Evolutionary conservation across 2,888 invertebrate genomes (phyloP).

Genomic region (Iselma pallidipennis): DNA sequence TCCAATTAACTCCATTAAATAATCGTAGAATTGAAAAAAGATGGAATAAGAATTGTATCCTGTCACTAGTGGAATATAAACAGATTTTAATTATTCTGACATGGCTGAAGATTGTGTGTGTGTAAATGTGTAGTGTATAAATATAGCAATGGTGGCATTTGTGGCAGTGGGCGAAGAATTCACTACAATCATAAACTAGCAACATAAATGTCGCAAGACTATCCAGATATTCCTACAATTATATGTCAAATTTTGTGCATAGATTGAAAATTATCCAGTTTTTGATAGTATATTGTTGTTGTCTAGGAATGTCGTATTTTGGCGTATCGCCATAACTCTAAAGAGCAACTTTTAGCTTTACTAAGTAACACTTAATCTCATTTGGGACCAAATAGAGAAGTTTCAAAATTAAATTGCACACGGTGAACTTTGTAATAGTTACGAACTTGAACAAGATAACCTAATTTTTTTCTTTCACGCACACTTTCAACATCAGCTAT

Average conservation of each 20-base stretch:
- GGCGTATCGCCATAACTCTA: slow-evolving; percentile 6
- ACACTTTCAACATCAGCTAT: no score
- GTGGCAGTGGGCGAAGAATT: slow-evolving; percentile 2
- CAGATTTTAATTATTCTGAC: slow-evolving; percentile 18
- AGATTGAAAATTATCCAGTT: not conserved
- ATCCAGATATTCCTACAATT: not conserved
- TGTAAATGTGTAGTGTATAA: not conserved
- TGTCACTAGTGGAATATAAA: slow-evolving; percentile 8
- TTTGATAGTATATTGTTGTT: not conserved
- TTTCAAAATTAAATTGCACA: slow-evolving; percentile 24
- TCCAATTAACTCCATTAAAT: not conserved
- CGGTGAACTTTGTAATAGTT: slow-evolving; percentile 21
- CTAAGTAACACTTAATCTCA: slow-evolving; percentile 27
- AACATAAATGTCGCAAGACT: not conserved
- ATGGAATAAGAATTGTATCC: not conserved
- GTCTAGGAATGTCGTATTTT: not conserved
- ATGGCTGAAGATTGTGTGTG: slow-evolving; percentile 8
- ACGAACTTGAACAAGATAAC: slow-evolving; percentile 17
- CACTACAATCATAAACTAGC: not conserved
- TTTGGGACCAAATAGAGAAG: slow-evolving; percentile 26
- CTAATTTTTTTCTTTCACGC: slow-evolving; percentile 13
- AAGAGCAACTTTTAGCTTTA: slow-evolving; percentile 20
- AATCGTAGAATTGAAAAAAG: not conserved
- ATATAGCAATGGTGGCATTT: slow-evolving; percentile 7
- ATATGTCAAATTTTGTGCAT: not conserved